Evolutionary conservation across 2,113 vertebrate species (phyloP), one percentile per base, ranked within the genome.

Genomic region (Heptranchias perlo): DNA sequence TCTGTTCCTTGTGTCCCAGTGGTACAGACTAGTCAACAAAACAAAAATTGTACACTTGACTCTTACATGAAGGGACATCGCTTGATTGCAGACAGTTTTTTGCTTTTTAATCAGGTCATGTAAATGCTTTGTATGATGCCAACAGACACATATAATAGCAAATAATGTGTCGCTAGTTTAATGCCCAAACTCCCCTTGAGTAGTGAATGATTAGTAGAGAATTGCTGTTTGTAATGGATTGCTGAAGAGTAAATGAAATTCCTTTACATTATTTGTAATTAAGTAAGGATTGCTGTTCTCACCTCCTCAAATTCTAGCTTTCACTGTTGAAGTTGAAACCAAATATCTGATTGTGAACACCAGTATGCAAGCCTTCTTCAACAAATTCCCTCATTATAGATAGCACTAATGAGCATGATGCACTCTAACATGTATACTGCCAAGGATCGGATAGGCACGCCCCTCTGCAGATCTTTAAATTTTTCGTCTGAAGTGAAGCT

Each of bases 1-100:
- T 65, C n/a, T 94, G 62, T 52, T 95, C 31, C 21, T 49, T 35
- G 23, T 69, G 8, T 95, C 94, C 94, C 47, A 73, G 10, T 95
- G 16, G 65, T 25, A 52, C 28, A 95, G 5, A 95, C 47, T 49
- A 52, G 44, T 52, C 23, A 52, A 95, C 87, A 69, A 94, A 69
- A 49, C 25, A 95, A 31, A 95, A 73, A 52, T 31, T 95, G 93
- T n/a, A n/a, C n/a, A 69, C n/a, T 67, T 95, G 93, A 95, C 44
- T 92, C 44, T 69, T 95, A 49, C 65, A 95, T 67, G 65, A 69
- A 49, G 14, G 11, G 64, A 49, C 10, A 52, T 28, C 49, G 47
- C 28, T 52, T 67, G 94, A 95, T 95, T 11, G 8, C 65, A 69
- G 10, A 25, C 2, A 31, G 65, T 52, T 65, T 64, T 64, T 67